Base-by-base conservation (phyloP, 1,140 invertebrate genomes). In the Lordiphosa collinella region DNA sequence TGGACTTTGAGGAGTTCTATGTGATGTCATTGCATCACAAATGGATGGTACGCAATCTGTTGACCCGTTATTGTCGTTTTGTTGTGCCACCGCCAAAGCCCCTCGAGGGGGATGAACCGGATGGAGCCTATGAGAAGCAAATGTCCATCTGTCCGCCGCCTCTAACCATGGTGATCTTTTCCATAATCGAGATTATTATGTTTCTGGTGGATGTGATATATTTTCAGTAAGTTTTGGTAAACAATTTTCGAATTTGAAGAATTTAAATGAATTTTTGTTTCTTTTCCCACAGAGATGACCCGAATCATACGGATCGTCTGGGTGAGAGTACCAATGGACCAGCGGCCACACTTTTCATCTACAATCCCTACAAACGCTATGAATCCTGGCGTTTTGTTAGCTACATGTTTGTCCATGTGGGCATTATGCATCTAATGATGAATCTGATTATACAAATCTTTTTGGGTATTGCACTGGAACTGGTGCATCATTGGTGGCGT, bases 361-460 rank as follows among this genome's bases (percentile, higher is more conserved):
- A 98, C 89, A 94, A 97, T 90, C 98, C 98, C 0, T 91, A 93
- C 62, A 93, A 94, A 73, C 92, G 98, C 60, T 93, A 94, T 48
- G 94, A 99, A 90, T 94, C 93, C 0, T 99, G 97, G 97, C 92
- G 98, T 71, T 99, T 94, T 88, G 43, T 99, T 6, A 95, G 96
- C 1, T 99, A 99, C 88, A 98, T 99, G 96, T 94, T 99, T 87
- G 97, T 99, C 31, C 98, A 99, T 90, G 94, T 97, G 55, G 97
- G 97, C 94, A 95, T 84, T 8, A 86, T 84, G 86, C 97, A 99
- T 88, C 90, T 99, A n/a, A 90, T 96, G 47, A 95, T 97, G 51
- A 99, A 99, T 87, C 90, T 98, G 10, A 88, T 97, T 11, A 96
- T 99, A 38, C 98, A 99, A 90, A 91, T 99, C 43, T 91, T 98